Conservation (phyloP, 2,113 vertebrate species). For the Euleptes europaea region DNA sequence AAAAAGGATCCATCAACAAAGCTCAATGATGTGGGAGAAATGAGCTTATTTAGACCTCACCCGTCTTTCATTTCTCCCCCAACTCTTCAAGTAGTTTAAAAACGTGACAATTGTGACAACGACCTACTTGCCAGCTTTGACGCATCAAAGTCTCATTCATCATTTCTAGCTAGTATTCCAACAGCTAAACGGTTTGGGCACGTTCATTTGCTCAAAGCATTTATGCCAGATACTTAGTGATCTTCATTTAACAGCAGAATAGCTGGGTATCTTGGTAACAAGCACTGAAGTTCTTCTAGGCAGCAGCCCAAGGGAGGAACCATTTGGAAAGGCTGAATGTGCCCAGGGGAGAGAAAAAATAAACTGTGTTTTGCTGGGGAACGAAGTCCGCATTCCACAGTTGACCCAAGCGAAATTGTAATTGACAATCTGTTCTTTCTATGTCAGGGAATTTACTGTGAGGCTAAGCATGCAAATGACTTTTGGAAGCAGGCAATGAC, state of each 20-base stretch:
- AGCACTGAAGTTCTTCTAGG: constrained; percentile 1
- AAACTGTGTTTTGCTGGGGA: constrained; percentile 28
- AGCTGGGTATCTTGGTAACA: constrained; percentile 34
- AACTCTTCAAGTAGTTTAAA: constrained; percentile 3
- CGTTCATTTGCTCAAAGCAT: constrained; percentile 22
- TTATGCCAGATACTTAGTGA: constrained; percentile 34
- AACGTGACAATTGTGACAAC: constrained; percentile 45
- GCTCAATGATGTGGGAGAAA: constrained; percentile 31
- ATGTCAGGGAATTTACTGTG: constrained; percentile 59
- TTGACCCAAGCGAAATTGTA: constrained; percentile 51
- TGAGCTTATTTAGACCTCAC: constrained; percentile 33
- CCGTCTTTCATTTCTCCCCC: constrained; percentile 13
- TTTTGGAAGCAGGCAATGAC: constrained; percentile 61
- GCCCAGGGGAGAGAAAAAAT: constrained; percentile 33
- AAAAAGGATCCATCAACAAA: constrained; percentile 39
- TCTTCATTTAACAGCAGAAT: constrained; percentile 48
- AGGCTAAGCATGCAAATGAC: constrained; percentile 67
- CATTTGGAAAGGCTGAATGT: constrained; percentile 9
- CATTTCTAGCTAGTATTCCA: constrained; percentile 33
- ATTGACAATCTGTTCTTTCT: constrained; percentile 65
- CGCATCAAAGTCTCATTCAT: constrained; percentile 58
- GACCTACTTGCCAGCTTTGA: constrained; percentile 40
- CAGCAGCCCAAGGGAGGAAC: background rate
- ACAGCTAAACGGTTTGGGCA: constrained; percentile 28
- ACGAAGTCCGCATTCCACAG: constrained; percentile 48